A percentile compares a stretch with the other conserved stretches of the same genome.
Conservation (phyloP, 1,140 invertebrate species). For the Drosophila sproati region DNA sequence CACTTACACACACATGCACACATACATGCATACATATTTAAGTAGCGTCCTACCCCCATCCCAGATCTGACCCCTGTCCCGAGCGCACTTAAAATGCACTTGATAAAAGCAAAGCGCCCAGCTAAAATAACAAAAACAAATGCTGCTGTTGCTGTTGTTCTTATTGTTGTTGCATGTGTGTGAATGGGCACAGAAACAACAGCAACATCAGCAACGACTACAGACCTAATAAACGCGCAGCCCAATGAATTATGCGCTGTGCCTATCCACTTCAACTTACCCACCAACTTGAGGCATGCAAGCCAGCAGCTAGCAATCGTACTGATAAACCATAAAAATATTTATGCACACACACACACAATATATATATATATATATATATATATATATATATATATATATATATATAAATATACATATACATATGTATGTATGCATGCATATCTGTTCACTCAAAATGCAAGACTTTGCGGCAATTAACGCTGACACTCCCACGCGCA, state of each 20-base stretch:
- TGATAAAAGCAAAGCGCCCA: conserved; percentile 50
- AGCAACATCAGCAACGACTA: conserved; percentile 8
- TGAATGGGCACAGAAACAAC: conserved; percentile 39
- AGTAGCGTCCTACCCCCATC: conserved; percentile 20
- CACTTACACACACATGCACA: neutral
- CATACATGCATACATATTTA: conserved; percentile 11
- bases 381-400: conserved; percentile 6
- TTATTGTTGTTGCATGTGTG: conserved; percentile 24
- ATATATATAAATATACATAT: conserved; percentile 30
- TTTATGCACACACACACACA: conserved; percentile 18
- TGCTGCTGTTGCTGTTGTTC: conserved; percentile 3
- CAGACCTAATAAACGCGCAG: conserved; percentile 57
- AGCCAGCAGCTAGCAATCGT: neutral
- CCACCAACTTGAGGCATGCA: conserved; percentile 31
- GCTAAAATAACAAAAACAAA: conserved; percentile 36
- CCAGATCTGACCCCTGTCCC: neutral
- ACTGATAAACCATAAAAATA: conserved; percentile 54
- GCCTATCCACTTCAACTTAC: conserved; percentile 1
- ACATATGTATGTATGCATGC: conserved; percentile 3
- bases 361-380: conserved; percentile 6
- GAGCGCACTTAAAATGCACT: conserved; percentile 48
- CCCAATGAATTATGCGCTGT: conserved; percentile 57
- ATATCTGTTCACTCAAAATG: conserved; percentile 57
- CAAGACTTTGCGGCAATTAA: conserved; percentile 75
- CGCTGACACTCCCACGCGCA: conserved; percentile 75